Evolutionary conservation across 92 coral and sea anemone genomes (phyloP).

Genomic region (Parazoanthus swiftii): DNA sequence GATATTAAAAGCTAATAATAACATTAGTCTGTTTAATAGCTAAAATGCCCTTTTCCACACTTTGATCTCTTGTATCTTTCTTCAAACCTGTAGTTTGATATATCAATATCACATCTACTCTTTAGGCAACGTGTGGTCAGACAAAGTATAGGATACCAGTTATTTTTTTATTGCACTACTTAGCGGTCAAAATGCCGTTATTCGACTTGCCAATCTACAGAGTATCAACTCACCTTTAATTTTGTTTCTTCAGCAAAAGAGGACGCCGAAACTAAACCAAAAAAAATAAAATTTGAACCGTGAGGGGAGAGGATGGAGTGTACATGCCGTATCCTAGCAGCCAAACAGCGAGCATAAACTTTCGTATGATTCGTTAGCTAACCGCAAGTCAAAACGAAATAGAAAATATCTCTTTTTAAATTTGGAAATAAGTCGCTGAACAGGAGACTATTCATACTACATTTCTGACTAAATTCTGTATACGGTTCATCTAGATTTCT

Average conservation of each 20-base stretch:
- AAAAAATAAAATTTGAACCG: background rate
- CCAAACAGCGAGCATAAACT: background rate
- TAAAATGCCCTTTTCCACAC: background rate
- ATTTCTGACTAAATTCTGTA: too few relatives aligned
- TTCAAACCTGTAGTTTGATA: background rate
- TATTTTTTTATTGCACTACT: background rate
- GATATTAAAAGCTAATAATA: constrained; percentile 21
- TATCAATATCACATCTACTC: background rate
- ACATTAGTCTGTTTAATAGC: background rate
- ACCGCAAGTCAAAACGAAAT: background rate
- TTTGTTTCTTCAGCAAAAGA: constrained; percentile 22
- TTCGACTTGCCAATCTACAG: background rate
- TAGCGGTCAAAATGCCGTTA: background rate
- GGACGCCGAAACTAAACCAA: background rate
- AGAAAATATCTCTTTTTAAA: background rate
- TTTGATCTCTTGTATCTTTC: background rate
- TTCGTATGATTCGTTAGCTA: background rate
- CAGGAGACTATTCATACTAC: background rate
- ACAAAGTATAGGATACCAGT: background rate
- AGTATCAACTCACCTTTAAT: background rate
- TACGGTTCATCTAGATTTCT: background rate
- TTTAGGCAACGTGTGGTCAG: background rate
- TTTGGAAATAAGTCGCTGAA: background rate
- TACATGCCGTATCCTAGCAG: background rate
- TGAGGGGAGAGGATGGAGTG: too few relatives aligned